Percentiles rank a stretch among this genome's conserved stretches.
These are phyloP conservation scores for Siniperca chuatsi DNA, from an alignment of 2,113 vertebrate genomes.

Conservation along the genomic window DNA sequence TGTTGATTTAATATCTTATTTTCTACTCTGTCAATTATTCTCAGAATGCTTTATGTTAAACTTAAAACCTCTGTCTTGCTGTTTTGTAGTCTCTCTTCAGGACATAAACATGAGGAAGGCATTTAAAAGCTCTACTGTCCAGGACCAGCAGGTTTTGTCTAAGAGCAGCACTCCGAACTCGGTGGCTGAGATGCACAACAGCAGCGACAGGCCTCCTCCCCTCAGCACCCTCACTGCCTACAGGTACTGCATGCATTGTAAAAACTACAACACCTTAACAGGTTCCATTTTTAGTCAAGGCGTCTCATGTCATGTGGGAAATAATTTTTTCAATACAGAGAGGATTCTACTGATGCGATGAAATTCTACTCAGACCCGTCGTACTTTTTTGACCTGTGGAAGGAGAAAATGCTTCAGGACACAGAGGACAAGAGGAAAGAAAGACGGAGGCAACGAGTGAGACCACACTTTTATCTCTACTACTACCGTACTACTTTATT, in stretches of 20 bases:
- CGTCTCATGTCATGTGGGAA: not conserved
- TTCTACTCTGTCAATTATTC: not conserved
- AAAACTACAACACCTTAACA: not conserved
- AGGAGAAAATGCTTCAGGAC: slow-evolving; percentile 98
- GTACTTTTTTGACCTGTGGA: slow-evolving; percentile 99
- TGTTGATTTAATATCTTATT: not conserved
- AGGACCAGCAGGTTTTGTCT: slow-evolving; percentile 96
- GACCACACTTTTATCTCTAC: not conserved
- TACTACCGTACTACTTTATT: not conserved
- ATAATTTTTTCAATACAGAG: slow-evolving; percentile 81
- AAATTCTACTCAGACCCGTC: slow-evolving; percentile 97
- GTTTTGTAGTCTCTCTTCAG: slow-evolving; percentile 91
- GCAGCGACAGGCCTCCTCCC: slow-evolving; percentile 91
- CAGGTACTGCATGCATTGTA: slow-evolving; percentile 81
- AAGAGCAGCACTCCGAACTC: slow-evolving; percentile 90
- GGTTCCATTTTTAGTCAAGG: not conserved
- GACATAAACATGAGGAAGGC: slow-evolving; percentile 98
- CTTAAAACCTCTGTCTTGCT: slow-evolving; percentile 11
- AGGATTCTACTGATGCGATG: slow-evolving; percentile 93
- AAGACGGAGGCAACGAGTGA: slow-evolving; percentile 80
- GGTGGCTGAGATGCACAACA: slow-evolving; percentile 90
- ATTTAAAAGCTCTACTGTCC: slow-evolving; percentile 91
- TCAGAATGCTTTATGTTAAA: not conserved
- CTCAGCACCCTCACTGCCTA: slow-evolving; percentile 90
- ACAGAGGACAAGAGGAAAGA: slow-evolving; percentile 97